A percentile compares a stretch with the other conserved stretches of the same genome.
Conservation (phyloP, 2,113 vertebrate genomes). For the Grammomys dolichurus region DNA sequence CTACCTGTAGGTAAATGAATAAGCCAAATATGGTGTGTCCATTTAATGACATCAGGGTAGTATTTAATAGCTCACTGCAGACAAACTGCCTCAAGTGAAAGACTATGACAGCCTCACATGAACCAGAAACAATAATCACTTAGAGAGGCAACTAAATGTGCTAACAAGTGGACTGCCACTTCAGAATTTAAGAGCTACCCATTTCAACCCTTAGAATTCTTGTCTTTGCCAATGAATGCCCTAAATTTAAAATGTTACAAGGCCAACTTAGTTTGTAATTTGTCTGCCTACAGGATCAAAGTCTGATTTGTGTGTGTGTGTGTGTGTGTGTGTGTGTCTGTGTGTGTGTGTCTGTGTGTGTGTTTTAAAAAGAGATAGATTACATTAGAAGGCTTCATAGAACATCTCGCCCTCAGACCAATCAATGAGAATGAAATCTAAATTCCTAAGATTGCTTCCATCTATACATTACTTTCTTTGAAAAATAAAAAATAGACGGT, state of each 20-base stretch:
- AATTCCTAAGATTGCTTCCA: not conserved
- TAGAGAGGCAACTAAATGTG: not conserved
- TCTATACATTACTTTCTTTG: not conserved
- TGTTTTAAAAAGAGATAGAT: not conserved
- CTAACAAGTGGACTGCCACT: not conserved
- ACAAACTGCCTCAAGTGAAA: not conserved
- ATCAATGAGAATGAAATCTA: not conserved
- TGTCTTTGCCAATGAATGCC: not conserved
- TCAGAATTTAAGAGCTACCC: not conserved
- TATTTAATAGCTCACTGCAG: not conserved
- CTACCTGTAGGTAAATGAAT: not conserved
- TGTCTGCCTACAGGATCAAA: not conserved
- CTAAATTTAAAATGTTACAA: conserved; percentile 21
- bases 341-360: too few species aligned
- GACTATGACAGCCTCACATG: not conserved
- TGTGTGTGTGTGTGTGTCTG: too few species aligned
- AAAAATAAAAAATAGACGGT: conserved; percentile 10
- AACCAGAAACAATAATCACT: not conserved
- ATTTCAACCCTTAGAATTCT: not conserved
- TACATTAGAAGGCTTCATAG: not conserved
- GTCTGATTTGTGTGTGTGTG: not conserved
- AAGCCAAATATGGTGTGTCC: not conserved
- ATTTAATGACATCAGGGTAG: not conserved
- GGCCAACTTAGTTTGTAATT: conserved; percentile 9
- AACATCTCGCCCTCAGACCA: not conserved